Conservation (phyloP, 2,113 vertebrate species). For the Puffinus mauretanicus region DNA sequence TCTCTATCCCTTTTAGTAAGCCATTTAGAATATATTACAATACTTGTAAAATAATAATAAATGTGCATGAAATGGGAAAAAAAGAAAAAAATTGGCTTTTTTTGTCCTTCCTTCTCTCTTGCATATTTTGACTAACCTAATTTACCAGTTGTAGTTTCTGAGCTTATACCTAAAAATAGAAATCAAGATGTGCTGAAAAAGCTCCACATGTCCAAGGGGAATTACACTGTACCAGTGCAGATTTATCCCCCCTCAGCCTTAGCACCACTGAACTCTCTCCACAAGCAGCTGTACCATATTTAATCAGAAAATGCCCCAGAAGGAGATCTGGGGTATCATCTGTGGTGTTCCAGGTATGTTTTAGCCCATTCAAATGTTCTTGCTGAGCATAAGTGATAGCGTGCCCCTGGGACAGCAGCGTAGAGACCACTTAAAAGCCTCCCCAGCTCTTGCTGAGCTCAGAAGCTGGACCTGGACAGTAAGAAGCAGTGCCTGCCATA, state of each 20-base stretch:
- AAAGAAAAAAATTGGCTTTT: not conserved
- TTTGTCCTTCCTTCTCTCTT: not conserved
- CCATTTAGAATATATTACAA: not conserved
- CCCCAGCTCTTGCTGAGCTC: not conserved
- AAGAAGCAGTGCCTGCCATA: not conserved
- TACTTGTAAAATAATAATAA: not conserved
- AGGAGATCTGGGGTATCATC: not conserved
- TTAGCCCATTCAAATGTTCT: not conserved
- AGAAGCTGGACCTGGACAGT: not conserved
- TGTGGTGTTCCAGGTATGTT: not conserved
- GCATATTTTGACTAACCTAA: not conserved
- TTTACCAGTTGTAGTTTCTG: not conserved
- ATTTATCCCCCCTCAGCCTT: not conserved
- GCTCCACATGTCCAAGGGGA: not conserved
- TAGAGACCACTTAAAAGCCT: not conserved
- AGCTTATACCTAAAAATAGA: not conserved
- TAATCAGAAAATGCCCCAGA: not conserved
- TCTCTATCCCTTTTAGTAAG: not conserved
- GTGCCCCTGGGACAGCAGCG: not conserved
- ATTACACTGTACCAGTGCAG: not conserved
- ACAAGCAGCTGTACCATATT: not conserved
- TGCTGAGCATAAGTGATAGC: not conserved
- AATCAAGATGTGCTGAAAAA: not conserved
- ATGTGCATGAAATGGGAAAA: not conserved
- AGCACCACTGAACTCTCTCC: not conserved